phyloP scores from a whole-genome alignment of 1,140 invertebrate genomes.

The Drosophila navojoa region DNA sequence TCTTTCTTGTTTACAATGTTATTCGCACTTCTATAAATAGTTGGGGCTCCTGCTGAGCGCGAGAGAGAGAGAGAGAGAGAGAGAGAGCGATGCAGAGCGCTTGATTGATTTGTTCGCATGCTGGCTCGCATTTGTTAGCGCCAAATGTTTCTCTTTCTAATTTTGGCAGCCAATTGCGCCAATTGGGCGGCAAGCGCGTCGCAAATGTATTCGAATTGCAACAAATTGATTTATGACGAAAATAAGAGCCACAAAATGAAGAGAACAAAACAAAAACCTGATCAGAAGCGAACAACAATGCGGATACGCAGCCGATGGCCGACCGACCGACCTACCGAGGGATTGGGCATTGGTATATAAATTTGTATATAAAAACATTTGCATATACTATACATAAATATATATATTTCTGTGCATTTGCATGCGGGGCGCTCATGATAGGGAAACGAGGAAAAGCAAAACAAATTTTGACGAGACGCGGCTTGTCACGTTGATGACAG shows the following conservation, averaged over 20 bases:
- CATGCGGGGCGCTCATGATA: slow-evolving; percentile 35
- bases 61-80: too few relatives aligned
- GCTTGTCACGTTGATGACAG: slow-evolving; percentile 52
- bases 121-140: slow-evolving; percentile 20
- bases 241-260: slow-evolving; percentile 9
- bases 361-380: neutral
- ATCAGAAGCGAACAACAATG: slow-evolving; percentile 39
- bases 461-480: slow-evolving; percentile 3
- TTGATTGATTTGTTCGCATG: slow-evolving; percentile 60
- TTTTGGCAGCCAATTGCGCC: slow-evolving; percentile 56
- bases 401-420: neutral
- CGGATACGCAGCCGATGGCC: slow-evolving; percentile 49
- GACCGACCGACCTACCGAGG: slow-evolving; percentile 13
- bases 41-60: neutral
- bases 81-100: slow-evolving; percentile 25
- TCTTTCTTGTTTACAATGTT: slow-evolving; percentile 1
- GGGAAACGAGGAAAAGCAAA: neutral
- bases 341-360: slow-evolving; percentile 6
- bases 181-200: slow-evolving; percentile 54
- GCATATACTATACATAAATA: neutral
- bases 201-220: slow-evolving; percentile 63
- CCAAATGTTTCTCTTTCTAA: slow-evolving; percentile 44
- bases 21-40: neutral
- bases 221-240: slow-evolving; percentile 75
- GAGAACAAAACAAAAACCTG: slow-evolving; percentile 23